phyloP scores from a whole-genome alignment of 2,113 vertebrate species.

The Eulemur macaco region DNA sequence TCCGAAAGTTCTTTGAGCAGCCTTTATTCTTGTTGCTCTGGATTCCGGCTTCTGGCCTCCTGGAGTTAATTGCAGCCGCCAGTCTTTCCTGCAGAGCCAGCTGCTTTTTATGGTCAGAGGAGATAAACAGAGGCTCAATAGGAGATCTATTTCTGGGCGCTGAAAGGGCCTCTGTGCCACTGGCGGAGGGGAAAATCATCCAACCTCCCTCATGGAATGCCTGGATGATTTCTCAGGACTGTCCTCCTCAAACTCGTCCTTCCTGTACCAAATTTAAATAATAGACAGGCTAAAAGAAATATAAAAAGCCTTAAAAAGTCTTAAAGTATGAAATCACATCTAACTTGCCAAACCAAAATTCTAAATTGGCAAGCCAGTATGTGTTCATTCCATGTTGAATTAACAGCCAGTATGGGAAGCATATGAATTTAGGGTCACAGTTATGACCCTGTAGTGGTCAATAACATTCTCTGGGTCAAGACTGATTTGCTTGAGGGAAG shows the following conservation, averaged over 20 bases:
- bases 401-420: neutral
- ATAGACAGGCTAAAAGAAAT: neutral
- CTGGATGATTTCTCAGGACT: neutral
- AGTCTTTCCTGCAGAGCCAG: constrained; percentile 47
- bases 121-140: constrained; percentile 68
- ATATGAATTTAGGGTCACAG: neutral
- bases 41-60: constrained; percentile 12
- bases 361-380: neutral
- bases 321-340: neutral
- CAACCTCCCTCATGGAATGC: neutral
- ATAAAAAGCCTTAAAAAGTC: neutral
- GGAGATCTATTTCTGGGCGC: constrained; percentile 69
- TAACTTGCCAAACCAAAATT: neutral
- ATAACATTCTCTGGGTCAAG: neutral
- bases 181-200: neutral
- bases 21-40: constrained; percentile 15
- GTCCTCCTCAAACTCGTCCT: neutral
- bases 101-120: constrained; percentile 68
- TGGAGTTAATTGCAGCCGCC: constrained; percentile 58
- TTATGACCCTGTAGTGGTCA: neutral
- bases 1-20: constrained; percentile 1
- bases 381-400: neutral
- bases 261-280: constrained; percentile 16
- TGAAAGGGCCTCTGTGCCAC: constrained; percentile 67
- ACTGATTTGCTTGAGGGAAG: neutral